Base-by-base conservation (phyloP, 2,888 invertebrate species). In the Sinotaia quadrata region DNA sequence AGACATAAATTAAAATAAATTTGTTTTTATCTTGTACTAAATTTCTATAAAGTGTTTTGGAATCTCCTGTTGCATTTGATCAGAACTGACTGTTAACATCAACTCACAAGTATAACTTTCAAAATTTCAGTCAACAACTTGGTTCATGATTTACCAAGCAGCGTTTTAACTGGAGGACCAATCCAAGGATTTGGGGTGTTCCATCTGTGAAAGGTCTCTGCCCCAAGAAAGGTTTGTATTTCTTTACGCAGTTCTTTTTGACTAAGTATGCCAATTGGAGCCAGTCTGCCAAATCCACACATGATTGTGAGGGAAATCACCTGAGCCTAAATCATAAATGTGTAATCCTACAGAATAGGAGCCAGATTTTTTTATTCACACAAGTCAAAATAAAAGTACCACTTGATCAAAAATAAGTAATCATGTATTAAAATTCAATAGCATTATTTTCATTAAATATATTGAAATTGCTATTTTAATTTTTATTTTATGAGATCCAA, bases 181-280 rank as follows among this genome's bases (percentile, higher is more conserved):
- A 84, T 75, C 85, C 84, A 85, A 1, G 82, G 71, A 66, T 85
- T 85, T 21, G 82, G 83, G 56, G 70, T 68, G 21, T 69, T 54
- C 79, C 81, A 80, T 29, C 68, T 77, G 54, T 81, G 75, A 3
- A 82, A 66, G 0, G 80, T 81, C 65, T 84, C 83, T 49, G 73
- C 73, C 1, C 85, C 85, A 4, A 79, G 59, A 52, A 80, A 81
- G 15, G 85, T 85, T 37, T 74, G 75, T 12, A 82, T 69, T 44
- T 70, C 76, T 34, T 66, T 66, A 56, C 67, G 71, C 24, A 79
- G 59, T 7, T 68, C 44, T 47, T 78, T 69, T 18, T 60, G 31
- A 7, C 82, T 81, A 36, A 77, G 76, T 41, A 84, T 51, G 2
- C 83, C 83, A 51, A 80, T 71, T n/a, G 68, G 66, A 24, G 77